Evolutionary conservation across 2,113 vertebrate genomes (phyloP).

Genomic region (Bos taurus): ARS-UCD2.0 NC_037354.1:2574001-2574500

Average conservation of each 20-base stretch:
- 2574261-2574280: background rate
- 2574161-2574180: background rate
- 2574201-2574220: background rate
- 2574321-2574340: background rate
- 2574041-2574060: background rate
- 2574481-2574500: background rate
- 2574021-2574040: background rate
- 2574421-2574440: background rate
- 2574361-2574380: background rate
- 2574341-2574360: background rate
- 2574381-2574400: background rate
- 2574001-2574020: background rate
- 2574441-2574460: background rate
- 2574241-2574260: background rate
- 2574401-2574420: background rate
- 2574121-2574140: background rate
- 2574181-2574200: background rate
- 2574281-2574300: background rate
- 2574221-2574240: background rate
- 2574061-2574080: background rate
- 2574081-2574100: background rate
- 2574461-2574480: background rate
- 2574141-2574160: background rate
- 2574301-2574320: background rate
- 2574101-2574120: background rate